Evolutionary conservation across 2,113 vertebrate species (phyloP).

Genomic region (Neogale vison): DNA sequence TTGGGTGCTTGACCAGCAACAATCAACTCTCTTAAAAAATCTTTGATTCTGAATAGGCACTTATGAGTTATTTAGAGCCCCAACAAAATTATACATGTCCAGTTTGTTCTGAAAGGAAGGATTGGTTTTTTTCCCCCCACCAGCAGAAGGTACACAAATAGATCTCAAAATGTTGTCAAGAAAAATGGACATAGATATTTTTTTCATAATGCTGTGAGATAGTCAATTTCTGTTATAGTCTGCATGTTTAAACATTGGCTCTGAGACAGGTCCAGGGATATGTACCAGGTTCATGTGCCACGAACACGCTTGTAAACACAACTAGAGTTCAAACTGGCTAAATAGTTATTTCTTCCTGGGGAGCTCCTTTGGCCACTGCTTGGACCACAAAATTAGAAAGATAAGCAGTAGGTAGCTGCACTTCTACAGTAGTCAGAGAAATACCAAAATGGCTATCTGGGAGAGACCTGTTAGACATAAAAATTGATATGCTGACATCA

Average conservation of each 20-base stretch:
- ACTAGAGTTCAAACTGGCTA: not conserved
- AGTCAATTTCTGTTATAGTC: not conserved
- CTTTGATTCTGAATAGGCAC: not conserved
- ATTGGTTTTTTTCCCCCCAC: not conserved
- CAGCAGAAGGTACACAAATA: not conserved
- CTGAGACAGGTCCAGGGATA: no score
- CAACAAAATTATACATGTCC: not conserved
- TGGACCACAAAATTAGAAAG: not conserved
- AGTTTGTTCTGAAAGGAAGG: not conserved
- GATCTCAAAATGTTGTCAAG: constrained; percentile 19
- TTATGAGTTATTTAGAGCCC: not conserved
- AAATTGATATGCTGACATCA: not conserved
- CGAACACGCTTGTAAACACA: not conserved
- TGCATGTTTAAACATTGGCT: no score
- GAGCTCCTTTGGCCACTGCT: not conserved
- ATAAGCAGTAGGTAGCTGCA: not conserved
- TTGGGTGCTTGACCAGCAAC: not conserved
- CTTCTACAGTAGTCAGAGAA: not conserved
- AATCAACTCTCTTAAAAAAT: not conserved
- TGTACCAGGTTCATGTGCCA: not conserved
- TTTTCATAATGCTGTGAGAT: not conserved
- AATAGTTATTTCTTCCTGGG: not conserved
- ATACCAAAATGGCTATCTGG: not conserved
- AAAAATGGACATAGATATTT: not conserved
- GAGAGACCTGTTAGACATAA: not conserved